Evolutionary conservation across 2,797 vertebrate genomes (phyloP).

Genomic region (Tenualosa thibaudeaui): DNA sequence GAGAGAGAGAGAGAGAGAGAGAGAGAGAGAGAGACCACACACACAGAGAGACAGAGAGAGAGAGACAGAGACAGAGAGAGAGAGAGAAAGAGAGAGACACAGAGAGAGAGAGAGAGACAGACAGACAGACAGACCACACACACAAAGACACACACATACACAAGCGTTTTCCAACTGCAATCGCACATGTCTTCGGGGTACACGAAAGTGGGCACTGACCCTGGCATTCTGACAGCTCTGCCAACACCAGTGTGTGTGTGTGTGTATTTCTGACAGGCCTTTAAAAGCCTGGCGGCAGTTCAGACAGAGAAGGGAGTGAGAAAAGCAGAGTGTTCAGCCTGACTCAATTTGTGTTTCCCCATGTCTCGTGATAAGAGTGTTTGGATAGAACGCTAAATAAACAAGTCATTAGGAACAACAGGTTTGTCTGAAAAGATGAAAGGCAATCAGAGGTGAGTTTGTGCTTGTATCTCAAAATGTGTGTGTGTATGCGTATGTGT

Average conservation of each 20-base stretch:
- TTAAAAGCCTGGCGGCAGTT: background rate
- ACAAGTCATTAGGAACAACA: constrained; percentile 7
- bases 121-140: background rate
- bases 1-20: too few species aligned
- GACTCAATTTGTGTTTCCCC: background rate
- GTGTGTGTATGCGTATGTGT: background rate
- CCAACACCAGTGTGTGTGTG: background rate
- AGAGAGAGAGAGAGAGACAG: too few species aligned
- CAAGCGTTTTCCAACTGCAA: background rate
- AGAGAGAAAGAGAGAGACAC: too few species aligned
- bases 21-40: background rate
- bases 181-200: background rate
- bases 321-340: background rate
- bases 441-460: background rate
- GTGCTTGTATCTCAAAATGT: background rate
- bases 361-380: background rate
- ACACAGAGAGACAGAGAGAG: background rate
- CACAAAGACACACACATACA: background rate
- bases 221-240: background rate
- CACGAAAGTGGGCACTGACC: background rate
- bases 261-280: background rate
- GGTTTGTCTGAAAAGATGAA: background rate
- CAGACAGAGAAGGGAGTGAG: background rate
- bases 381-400: background rate
- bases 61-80: background rate